Base-by-base conservation (phyloP, 2,113 vertebrate genomes). In the Craseonycteris thonglongyai region DNA sequence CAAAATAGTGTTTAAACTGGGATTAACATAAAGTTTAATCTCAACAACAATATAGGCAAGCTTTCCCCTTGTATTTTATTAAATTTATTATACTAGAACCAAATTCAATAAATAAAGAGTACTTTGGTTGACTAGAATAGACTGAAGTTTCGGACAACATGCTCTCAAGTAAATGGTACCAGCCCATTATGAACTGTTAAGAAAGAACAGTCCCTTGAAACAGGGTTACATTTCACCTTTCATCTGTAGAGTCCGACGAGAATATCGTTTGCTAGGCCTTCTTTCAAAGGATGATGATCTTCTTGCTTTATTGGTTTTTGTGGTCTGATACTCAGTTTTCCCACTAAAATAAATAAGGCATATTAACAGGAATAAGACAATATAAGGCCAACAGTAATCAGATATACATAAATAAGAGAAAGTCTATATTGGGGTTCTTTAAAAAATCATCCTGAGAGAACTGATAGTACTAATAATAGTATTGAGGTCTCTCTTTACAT, bases 321-420 rank as follows among this genome's bases (percentile, higher is more conserved):
- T 99, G n/a, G 99, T 99, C 98, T 99, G 99, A 97, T 99, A 99
- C 72, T 99, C 99, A 0, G 99, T 99, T 98, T 99, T 99, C 74
- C 99, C 99, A 97, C 99, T 99, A 97, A 83, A 93, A 96, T 93
- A 91, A 93, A 91, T 54, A 6, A 86, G 45, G 40, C 6, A 87
- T 42, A 66, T 69, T 74, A 93, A 74, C 2, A 84, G 14, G 10
- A 68, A 68, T 56, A 85, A 94, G 21, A 93, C 21, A 82, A 84
- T 21, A 6, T 66, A 7, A 91, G 12, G 59, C 26, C 30, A 42
- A 47, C 3, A 58, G n/a, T 51, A 95, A 84, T 24, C 30, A 93
- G 9, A 76, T 30, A 80, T 8, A 87, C 7, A n/a, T 30, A 79
- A 72, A 42, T 35, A 8, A 38, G 5, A 95, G 26, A 54, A 72